Percentiles rank a stretch among this genome's conserved stretches.
phyloP scores from a whole-genome alignment of 2,888 invertebrate species.

The Sinhomidia bicolor region DNA sequence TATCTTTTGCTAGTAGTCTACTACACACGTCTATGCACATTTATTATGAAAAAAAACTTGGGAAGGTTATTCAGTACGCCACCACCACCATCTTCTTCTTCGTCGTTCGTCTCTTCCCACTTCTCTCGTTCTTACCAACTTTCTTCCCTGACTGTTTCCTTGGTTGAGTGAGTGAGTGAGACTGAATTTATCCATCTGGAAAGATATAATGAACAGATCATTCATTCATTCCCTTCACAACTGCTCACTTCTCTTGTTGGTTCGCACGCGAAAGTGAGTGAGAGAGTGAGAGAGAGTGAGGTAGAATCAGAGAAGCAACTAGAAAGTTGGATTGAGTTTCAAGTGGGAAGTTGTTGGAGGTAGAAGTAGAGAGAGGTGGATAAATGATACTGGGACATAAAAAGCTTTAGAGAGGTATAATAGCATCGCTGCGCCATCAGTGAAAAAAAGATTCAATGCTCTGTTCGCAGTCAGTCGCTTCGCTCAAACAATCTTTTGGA shows the following conservation, averaged over 20 bases:
- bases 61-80: constrained; percentile 11
- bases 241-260: not conserved
- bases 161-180: constrained; percentile 55
- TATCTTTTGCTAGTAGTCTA: not conserved
- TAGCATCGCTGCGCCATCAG: not conserved
- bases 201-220: constrained; percentile 71
- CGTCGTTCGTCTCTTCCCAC: not conserved
- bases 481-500: not conserved
- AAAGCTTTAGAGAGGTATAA: constrained; percentile 34
- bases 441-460: constrained; percentile 4
- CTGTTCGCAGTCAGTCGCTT: not conserved
- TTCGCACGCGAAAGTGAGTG: not conserved
- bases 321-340: constrained; percentile 1
- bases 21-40: too few species aligned
- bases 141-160: constrained; percentile 35
- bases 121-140: not conserved
- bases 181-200: constrained; percentile 53
- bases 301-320: too few species aligned
- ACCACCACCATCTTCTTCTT: constrained; percentile 22
- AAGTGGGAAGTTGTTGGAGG: constrained; percentile 1
- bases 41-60: not conserved
- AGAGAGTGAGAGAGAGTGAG: not conserved
- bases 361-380: not conserved
- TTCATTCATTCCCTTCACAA: constrained; percentile 43
- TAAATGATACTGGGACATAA: not conserved